Percentiles rank a stretch among this genome's conserved stretches.
Conservation (phyloP, 2,888 invertebrate species). For the Synanthedon vespiformis region DNA sequence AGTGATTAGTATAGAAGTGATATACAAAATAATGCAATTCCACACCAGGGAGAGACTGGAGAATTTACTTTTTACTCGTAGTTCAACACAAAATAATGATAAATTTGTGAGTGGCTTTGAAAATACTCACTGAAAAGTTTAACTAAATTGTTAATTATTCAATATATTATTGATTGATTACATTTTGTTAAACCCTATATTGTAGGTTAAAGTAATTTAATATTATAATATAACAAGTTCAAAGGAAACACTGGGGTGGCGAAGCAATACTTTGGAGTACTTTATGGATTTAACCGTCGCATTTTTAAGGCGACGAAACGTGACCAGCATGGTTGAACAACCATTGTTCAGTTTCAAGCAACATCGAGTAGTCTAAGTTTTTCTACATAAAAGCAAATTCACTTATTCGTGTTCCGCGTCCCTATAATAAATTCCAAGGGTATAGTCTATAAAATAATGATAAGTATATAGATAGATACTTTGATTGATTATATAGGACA, state of each 20-base stretch:
- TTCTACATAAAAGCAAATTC: slow-evolving; percentile 54
- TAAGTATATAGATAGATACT: no score
- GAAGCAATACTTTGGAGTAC: slow-evolving; percentile 60
- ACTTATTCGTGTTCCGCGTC: slow-evolving; percentile 53
- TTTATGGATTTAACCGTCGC: slow-evolving; percentile 64
- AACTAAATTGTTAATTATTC: no score
- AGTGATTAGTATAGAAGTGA: no score
- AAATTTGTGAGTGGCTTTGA: no score
- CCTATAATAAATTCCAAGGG: slow-evolving; percentile 47
- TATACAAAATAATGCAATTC: no score
- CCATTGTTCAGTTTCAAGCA: slow-evolving; percentile 58
- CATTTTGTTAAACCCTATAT: background rate
- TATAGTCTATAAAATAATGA: background rate
- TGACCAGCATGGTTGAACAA: slow-evolving; percentile 44
- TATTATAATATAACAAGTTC: slow-evolving; percentile 43
- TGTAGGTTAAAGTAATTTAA: slow-evolving; percentile 24
- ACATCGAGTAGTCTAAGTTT: slow-evolving; percentile 10
- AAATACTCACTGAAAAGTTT: no score
- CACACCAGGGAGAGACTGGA: no score
- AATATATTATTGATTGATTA: no score
- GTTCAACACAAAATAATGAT: no score
- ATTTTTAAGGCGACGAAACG: slow-evolving; percentile 66
- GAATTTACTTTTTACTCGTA: no score
- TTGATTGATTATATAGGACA: no score
- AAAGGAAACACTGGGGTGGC: slow-evolving; percentile 51